Base-by-base conservation (phyloP, 2,797 vertebrate species). In the Sorex maritimensis region DNA sequence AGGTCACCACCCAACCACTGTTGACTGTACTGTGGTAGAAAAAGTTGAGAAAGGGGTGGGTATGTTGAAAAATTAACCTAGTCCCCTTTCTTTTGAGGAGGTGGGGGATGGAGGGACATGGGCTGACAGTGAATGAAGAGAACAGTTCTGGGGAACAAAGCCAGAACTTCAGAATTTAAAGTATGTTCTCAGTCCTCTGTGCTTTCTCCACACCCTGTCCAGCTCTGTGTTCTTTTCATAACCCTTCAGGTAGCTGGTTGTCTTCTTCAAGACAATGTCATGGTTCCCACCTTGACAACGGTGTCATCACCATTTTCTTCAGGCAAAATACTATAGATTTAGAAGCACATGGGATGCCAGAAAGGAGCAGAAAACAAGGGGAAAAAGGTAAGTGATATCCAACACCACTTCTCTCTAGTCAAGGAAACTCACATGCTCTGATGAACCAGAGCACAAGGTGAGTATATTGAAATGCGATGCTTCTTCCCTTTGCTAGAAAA, bases 1-100 rank as follows among this genome's bases (percentile, higher is more conserved):
- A 89, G 67, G 49, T 73, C 77, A 92, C 69, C 49, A 68, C 55
- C 78, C 81, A 71, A 71, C 80, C 19, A 12, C 55, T 74, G 79
- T 72, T 81, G 82, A 44, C 14, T 19, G 9, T 52, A 14, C 49
- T 52, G 49, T 52, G 49, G 73, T 67, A n/a, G 65, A 19, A 4
- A 15, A 23, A 93, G 68, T 26, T 11, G 14, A 80, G 7, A 38
- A 55, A 15, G 46, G 49, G 49, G 49, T 9, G 49, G 49, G 49
- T 52, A 52, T 11, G 13, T 52, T 52, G 13, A 52, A 52, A 63
- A 34, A 74, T 9, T 83, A 82, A 63, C 38, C 52, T 5, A 44
- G 24, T 69, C 38, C 61, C n/a, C 9, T 82, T 78, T 69, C 17
- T 26, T 78, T 21, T 52, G 49, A 14, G 49, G 49, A 14, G 11